A percentile compares a stretch with the other conserved stretches of the same genome.
Evolutionary conservation across 2,797 vertebrate genomes (phyloP).

Genomic region (Xenopus petersii): DNA sequence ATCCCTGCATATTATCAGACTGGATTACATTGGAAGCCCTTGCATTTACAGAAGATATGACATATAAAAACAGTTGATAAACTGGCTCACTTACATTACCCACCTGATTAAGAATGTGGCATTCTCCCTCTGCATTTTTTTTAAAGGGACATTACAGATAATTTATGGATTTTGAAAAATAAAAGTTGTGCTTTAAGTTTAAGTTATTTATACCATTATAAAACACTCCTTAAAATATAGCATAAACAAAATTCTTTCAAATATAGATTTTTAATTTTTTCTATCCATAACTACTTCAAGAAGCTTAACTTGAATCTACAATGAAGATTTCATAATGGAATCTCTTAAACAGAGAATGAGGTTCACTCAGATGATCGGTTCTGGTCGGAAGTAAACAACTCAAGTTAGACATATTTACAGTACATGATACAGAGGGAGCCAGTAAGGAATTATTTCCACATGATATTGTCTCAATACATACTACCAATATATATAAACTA

Average conservation of each 20-base stretch:
- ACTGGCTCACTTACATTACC: not conserved
- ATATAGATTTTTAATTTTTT: too few relatives aligned
- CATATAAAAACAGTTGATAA: not conserved
- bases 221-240: too few relatives aligned
- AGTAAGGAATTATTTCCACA: slow-evolving; percentile 44
- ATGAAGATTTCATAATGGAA: slow-evolving; percentile 20
- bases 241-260: too few relatives aligned
- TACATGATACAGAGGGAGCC: slow-evolving; percentile 18
- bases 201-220: too few relatives aligned
- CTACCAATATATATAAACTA: too few relatives aligned
- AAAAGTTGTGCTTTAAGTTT: too few relatives aligned
- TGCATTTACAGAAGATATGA: not conserved
- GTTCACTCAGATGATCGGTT: slow-evolving; percentile 36
- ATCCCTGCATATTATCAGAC: slow-evolving; percentile 25
- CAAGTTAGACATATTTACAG: slow-evolving; percentile 38
- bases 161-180: too few relatives aligned
- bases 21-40: slow-evolving; percentile 1
- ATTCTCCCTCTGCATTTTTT: too few relatives aligned
- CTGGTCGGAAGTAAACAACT: slow-evolving; percentile 28
- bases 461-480: not conserved
- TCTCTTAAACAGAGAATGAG: slow-evolving; percentile 27
- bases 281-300: too few relatives aligned
- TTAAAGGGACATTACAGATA: too few relatives aligned
- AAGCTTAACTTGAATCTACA: slow-evolving; percentile 8
- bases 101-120: not conserved